Percentiles rank a stretch among this genome's conserved stretches.
These are phyloP conservation scores for Sinonovacula constricta DNA, from an alignment of 1,140 invertebrate genomes.

Conservation along the genomic window DNA sequence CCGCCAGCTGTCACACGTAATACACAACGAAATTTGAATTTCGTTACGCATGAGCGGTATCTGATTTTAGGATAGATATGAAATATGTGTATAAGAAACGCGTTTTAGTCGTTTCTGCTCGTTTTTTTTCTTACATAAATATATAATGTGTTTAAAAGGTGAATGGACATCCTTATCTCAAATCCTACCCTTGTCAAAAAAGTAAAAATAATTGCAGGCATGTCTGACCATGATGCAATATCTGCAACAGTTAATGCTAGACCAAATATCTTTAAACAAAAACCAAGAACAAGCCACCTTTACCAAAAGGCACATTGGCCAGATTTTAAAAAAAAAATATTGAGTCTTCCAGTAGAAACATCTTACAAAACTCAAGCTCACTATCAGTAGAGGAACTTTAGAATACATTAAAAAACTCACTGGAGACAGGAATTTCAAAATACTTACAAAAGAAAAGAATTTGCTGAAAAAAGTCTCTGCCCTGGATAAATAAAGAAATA, in stretches of 20 bases:
- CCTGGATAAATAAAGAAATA: too few species aligned
- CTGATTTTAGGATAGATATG: too few species aligned
- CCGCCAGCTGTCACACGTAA: conserved; percentile 10
- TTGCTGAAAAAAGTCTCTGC: not conserved
- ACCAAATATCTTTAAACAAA: conserved; percentile 3
- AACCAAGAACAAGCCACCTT: not conserved
- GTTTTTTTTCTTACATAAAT: too few species aligned
- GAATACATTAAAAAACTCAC: not conserved
- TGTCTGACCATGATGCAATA: not conserved
- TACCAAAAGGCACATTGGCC: not conserved
- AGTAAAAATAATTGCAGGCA: too few species aligned
- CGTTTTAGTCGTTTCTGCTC: too few species aligned
- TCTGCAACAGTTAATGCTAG: not conserved
- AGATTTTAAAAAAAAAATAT: conserved; percentile 14
- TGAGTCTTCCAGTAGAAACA: not conserved
- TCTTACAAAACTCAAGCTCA: not conserved
- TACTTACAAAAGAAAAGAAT: not conserved
- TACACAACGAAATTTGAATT: too few species aligned
- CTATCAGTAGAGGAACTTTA: conserved; percentile 4
- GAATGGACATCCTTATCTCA: too few species aligned
- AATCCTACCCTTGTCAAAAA: too few species aligned
- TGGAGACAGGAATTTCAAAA: not conserved
- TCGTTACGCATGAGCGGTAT: too few species aligned
- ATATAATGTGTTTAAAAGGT: too few species aligned
- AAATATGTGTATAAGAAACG: too few species aligned